phyloP scores from a whole-genome alignment of 2,797 vertebrate species.

The Sphenopsis melanotis region DNA sequence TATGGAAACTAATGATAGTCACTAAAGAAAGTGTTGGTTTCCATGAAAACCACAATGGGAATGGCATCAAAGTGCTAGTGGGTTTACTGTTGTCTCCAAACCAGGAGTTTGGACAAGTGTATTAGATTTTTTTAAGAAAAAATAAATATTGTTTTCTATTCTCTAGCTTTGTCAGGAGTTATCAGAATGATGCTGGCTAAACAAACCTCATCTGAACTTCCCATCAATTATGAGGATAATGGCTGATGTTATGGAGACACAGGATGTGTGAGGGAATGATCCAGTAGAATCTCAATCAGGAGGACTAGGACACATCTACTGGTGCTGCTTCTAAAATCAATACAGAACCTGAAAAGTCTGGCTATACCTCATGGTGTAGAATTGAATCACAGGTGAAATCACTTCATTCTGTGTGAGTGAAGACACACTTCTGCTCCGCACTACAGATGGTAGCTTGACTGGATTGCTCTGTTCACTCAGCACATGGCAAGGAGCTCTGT shows the following conservation, averaged over 20 bases:
- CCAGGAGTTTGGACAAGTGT: not conserved
- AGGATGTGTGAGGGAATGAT: not conserved
- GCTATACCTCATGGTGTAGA: accelerated
- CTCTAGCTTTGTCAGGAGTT: not conserved
- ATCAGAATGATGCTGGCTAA: not conserved
- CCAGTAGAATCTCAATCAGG: not conserved
- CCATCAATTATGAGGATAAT: not conserved
- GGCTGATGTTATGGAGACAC: not conserved
- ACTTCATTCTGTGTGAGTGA: not conserved
- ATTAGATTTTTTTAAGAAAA: not conserved
- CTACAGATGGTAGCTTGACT: not conserved
- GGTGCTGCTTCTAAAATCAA: not conserved
- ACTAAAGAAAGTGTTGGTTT: not conserved
- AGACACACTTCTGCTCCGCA: accelerated
- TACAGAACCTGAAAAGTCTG: not conserved
- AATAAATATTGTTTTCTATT: not conserved
- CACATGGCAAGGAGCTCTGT: not conserved
- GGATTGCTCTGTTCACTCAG: not conserved
- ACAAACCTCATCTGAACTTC: not conserved
- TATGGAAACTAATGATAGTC: not conserved
- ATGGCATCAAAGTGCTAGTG: not conserved
- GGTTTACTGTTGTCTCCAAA: not conserved
- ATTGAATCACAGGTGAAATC: not conserved
- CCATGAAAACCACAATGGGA: not conserved
- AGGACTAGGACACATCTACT: not conserved